A percentile compares a stretch with the other conserved stretches of the same genome.
Conservation (phyloP, 2,113 vertebrate species). For the Strigops habroptila region DNA sequence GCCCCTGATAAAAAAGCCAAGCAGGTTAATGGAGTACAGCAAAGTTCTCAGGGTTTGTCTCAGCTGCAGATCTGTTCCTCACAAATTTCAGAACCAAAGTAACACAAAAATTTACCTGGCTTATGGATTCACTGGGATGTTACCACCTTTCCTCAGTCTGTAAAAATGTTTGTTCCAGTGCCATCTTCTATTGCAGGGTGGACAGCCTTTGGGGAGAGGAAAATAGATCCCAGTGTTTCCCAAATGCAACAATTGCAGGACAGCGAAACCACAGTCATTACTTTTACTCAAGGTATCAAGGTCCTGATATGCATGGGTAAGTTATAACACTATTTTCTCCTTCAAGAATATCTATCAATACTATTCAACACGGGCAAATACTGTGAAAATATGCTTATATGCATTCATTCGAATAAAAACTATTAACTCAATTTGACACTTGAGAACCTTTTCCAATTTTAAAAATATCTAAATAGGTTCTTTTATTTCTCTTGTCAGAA, state of each 20-base stretch:
- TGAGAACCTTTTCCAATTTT: neutral
- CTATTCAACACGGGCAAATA: neutral
- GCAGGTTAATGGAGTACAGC: neutral
- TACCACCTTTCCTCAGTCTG: neutral
- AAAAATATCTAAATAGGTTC: neutral
- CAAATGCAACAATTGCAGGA: neutral
- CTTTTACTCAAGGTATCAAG: neutral
- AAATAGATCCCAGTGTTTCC: neutral
- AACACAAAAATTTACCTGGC: neutral
- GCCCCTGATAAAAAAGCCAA: neutral
- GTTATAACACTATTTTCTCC: neutral
- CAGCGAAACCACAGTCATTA: neutral
- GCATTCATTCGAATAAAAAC: neutral
- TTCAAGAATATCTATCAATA: neutral
- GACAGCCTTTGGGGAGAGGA: neutral
- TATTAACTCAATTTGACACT: neutral
- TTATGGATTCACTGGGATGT: neutral
- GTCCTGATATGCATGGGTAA: neutral
- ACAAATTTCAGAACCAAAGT: neutral
- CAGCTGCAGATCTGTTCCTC: neutral
- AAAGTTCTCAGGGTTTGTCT: neutral
- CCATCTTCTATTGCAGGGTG: fast-evolving
- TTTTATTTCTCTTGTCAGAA: neutral
- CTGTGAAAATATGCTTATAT: neutral
- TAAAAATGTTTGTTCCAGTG: neutral